Evolutionary conservation across 2,113 vertebrate species (phyloP), one percentile per base, ranked within the genome.

Genomic region (Guaruba guarouba): DNA sequence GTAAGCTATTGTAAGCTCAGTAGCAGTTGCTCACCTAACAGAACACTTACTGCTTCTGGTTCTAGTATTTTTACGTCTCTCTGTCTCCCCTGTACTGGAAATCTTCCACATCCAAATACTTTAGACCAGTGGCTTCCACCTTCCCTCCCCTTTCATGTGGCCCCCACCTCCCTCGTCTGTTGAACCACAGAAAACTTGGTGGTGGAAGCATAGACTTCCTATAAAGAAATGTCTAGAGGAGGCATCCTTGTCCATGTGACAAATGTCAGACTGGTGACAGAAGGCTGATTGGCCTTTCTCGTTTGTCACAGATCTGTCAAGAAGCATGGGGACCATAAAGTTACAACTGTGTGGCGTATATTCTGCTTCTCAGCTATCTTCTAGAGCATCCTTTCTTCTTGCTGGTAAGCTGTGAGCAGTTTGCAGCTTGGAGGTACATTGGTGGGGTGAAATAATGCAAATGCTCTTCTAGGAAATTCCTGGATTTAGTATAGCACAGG

Each of bases 71-170:
- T 44, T 85, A 37, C 13, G 51, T 83, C 49, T 67, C 11, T 81
- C 33, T 44, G 35, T 41, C 48, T 63, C 9, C 24, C 2, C 6
- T 62, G 27, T 68, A 31, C n/a, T 14, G 9, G 73, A 76, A 27
- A 48, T 62, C 17, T 44, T 90, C 63, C 25, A 71, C 71, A 87
- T 44, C 37, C 43, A 57, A 49, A 43, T 51, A 25, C 12, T 62
- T 81, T 13, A 52, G 63, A 91, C 84, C 3, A 8, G 5, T 15
- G 10, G 3, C 49, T 86, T 89, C 49, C 3, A 1, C 46, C 10
- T 82, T 82, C 37, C 3, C 5, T 77, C 5, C 7, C 13, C 25
- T 24, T 76, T 46, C 33, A 4, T 0, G 0, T 1, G 2, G 19
- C 28, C 12, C 33, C 23, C 57, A 43, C 35, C 52, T 76, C 29